These are phyloP conservation scores for Hyla sarda DNA, from an alignment of 2,113 vertebrate genomes.

Conservation along the genomic window DNA sequence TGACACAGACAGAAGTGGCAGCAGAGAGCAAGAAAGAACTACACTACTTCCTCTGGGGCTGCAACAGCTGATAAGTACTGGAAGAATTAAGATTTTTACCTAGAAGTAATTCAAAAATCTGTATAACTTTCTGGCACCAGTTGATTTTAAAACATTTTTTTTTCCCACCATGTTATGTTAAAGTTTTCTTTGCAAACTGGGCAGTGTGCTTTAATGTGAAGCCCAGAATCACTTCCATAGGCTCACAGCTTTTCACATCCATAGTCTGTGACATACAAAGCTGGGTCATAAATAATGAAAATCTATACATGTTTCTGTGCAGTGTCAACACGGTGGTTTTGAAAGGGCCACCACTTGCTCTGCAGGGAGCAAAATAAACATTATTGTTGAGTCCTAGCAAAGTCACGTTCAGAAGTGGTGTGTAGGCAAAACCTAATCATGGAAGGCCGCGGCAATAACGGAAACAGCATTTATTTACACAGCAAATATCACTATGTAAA, in stretches of 20 bases:
- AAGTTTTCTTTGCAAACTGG: neutral
- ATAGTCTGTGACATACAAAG: neutral
- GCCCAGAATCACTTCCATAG: neutral
- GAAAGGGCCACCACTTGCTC: conserved; percentile 29
- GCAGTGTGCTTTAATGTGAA: neutral
- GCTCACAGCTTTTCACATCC: neutral
- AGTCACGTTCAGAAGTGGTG: conserved; percentile 45
- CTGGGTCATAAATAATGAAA: conserved; percentile 14
- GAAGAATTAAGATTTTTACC: too few relatives aligned
- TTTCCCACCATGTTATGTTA: too few relatives aligned
- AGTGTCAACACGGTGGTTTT: conserved; percentile 3
- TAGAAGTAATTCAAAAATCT: too few relatives aligned
- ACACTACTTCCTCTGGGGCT: too few relatives aligned
- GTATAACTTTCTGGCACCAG: too few relatives aligned
- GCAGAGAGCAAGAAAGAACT: too few relatives aligned
- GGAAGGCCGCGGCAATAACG: conserved; percentile 23
- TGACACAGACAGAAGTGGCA: too few relatives aligned
- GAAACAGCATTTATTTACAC: conserved; percentile 47
- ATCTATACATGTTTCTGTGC: conserved; percentile 26
- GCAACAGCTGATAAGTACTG: too few relatives aligned
- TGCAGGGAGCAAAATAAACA: conserved; percentile 43
- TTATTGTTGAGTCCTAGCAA: conserved; percentile 25
- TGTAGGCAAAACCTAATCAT: conserved; percentile 24
- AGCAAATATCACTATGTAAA: conserved; percentile 47
- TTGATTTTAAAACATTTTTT: too few relatives aligned